A percentile compares a stretch with the other conserved stretches of the same genome.
Conservation (phyloP, 2,888 invertebrate species). For the Andrena bucephala region DNA sequence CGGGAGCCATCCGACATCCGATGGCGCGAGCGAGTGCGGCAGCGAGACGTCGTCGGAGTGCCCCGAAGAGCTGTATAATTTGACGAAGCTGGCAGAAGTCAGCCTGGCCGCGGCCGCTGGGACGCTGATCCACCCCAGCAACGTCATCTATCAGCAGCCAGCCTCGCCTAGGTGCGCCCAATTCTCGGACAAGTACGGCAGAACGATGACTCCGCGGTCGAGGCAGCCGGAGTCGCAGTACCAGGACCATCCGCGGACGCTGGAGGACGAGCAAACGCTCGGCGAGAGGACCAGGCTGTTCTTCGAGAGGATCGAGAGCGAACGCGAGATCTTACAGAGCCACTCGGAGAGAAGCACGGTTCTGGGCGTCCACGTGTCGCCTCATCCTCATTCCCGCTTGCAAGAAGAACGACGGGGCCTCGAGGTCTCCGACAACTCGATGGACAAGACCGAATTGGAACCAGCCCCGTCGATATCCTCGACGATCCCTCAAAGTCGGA, state of each 20-base stretch:
- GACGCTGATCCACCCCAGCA: conserved; percentile 85
- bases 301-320: conserved; percentile 81
- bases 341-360: conserved; percentile 64
- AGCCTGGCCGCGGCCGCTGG: conserved; percentile 89
- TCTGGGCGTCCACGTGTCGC: conserved; percentile 54
- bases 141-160: conserved; percentile 76
- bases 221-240: conserved; percentile 48
- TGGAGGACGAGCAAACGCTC: conserved; percentile 70
- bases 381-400: conserved; percentile 84
- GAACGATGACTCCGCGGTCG: conserved; percentile 50
- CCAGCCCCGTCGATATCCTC: conserved; percentile 45
- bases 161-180: conserved; percentile 69
- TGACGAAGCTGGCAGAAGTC: conserved; percentile 91
- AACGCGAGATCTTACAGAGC: conserved; percentile 76
- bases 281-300: conserved; percentile 78
- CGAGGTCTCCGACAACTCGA: conserved; percentile 25
- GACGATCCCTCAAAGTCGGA: conserved; percentile 52
- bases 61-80: conserved; percentile 90
- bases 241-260: conserved; percentile 45
- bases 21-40: conserved; percentile 84
- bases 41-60: conserved; percentile 84
- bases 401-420: conserved; percentile 45
- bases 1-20: conserved; percentile 81
- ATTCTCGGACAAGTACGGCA: conserved; percentile 58
- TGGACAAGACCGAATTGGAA: conserved; percentile 45